Conservation (phyloP, 64 coral and sea anemone species). For the Stichodactyla mertensii region DNA sequence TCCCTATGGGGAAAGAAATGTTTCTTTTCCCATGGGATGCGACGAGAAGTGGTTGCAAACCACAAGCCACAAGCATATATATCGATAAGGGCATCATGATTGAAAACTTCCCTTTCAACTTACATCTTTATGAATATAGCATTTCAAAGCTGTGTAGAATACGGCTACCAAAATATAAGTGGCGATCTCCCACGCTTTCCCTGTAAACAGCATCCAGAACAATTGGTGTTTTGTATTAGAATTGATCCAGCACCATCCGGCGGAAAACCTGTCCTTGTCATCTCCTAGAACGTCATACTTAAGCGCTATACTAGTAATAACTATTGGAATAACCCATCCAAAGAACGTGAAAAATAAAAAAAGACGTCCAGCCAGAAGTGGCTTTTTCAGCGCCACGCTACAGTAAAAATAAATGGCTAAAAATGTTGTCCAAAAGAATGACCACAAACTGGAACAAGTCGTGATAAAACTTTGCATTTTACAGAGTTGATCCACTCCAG, state of each 20-base stretch:
- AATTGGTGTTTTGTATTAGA: not conserved
- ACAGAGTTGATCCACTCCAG: conserved; percentile 6
- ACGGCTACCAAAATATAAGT: conserved; percentile 52
- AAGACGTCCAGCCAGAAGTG: conserved; percentile 49
- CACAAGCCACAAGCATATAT: no score
- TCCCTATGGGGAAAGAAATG: no score
- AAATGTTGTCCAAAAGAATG: conserved; percentile 94
- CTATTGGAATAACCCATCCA: conserved; percentile 61
- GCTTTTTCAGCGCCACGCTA: conserved; percentile 41
- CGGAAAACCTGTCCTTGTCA: conserved; percentile 26
- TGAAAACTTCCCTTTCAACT: not conserved
- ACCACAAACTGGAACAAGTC: conserved; percentile 70
- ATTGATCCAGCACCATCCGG: conserved; percentile 91
- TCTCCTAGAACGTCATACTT: conserved; percentile 39
- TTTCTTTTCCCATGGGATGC: no score
- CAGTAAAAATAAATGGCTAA: conserved; percentile 64
- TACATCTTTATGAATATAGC: conserved; percentile 59
- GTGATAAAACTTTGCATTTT: conserved; percentile 70
- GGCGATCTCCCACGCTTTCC: conserved; percentile 88
- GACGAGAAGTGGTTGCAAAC: no score
- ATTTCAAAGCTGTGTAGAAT: conserved; percentile 59
- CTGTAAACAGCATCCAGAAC: conserved; percentile 76
- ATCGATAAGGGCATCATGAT: no score
- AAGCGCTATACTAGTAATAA: conserved; percentile 47
- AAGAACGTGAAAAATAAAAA: conserved; percentile 61